Conservation (phyloP, 2,113 vertebrate species). For the Ceratotherium simum region DNA sequence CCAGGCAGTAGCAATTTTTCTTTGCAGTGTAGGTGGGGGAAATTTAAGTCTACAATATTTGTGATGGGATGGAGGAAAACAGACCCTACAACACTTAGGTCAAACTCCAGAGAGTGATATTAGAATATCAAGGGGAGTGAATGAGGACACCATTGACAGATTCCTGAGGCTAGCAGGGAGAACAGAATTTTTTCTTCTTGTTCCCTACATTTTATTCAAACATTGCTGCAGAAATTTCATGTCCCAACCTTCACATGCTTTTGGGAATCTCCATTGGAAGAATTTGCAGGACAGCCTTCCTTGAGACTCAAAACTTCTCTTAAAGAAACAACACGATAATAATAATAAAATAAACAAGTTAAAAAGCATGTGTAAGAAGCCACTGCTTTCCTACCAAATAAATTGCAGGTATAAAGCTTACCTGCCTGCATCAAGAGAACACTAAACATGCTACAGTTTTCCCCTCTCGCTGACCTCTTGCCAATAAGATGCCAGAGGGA, state of each 20-base stretch:
- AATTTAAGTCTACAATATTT: background rate
- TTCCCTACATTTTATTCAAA: background rate
- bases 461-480: slow-evolving; percentile 79
- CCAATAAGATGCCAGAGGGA: slow-evolving; percentile 84
- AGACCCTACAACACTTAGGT: background rate
- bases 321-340: background rate
- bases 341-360: background rate
- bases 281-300: background rate
- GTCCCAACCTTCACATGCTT: background rate
- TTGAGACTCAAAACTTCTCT: background rate
- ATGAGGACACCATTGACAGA: background rate
- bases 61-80: background rate
- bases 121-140: rapidly evolving
- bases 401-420: background rate
- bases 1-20: background rate
- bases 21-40: background rate
- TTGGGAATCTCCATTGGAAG: background rate
- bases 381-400: slow-evolving; percentile 50
- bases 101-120: background rate
- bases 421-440: slow-evolving; percentile 35
- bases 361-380: background rate
- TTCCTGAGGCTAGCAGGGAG: background rate
- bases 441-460: background rate
- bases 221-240: background rate
- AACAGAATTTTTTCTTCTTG: background rate